A percentile compares a stretch with the other conserved stretches of the same genome.
Conservation (phyloP, 2,113 vertebrate species). For the Todiramphus saurophagus region DNA sequence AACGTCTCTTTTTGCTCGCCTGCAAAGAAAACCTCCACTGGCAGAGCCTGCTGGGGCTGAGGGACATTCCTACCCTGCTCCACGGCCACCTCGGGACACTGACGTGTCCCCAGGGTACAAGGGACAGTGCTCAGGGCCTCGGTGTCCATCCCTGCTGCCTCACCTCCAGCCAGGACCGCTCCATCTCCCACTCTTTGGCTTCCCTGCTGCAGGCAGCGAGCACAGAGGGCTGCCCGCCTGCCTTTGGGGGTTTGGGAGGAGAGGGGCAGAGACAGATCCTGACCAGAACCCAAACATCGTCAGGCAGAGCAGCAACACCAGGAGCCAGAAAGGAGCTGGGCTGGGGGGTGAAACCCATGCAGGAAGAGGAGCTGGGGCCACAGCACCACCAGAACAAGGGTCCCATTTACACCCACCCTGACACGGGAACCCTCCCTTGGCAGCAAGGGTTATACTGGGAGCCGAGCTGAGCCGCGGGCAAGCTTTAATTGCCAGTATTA, state of each 20-base stretch:
- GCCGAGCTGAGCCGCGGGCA: not conserved
- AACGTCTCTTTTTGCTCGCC: not conserved
- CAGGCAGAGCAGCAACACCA: not conserved
- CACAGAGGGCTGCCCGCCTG: not conserved
- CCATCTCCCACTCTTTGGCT: not conserved
- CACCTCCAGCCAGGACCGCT: not conserved
- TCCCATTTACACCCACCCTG: not conserved
- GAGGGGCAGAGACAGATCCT: too few relatives aligned
- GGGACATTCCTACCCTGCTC: not conserved
- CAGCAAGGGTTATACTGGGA: not conserved
- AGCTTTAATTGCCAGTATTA: not conserved
- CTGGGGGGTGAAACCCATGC: accelerated
- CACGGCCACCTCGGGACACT: accelerated
- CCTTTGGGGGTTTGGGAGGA: not conserved
- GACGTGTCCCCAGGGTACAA: not conserved
- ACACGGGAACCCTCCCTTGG: not conserved
- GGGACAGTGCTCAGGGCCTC: not conserved
- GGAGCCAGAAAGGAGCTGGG: not conserved
- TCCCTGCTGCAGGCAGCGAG: accelerated
- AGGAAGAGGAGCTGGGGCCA: not conserved
- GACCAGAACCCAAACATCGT: too few relatives aligned
- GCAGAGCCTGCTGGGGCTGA: not conserved
- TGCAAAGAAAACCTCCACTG: not conserved
- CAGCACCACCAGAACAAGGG: not conserved
- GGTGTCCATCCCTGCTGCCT: accelerated